Percentiles rank a stretch among this genome's conserved stretches.
phyloP scores from a whole-genome alignment of 2,797 vertebrate genomes.

The Enteromius treurensis region DNA sequence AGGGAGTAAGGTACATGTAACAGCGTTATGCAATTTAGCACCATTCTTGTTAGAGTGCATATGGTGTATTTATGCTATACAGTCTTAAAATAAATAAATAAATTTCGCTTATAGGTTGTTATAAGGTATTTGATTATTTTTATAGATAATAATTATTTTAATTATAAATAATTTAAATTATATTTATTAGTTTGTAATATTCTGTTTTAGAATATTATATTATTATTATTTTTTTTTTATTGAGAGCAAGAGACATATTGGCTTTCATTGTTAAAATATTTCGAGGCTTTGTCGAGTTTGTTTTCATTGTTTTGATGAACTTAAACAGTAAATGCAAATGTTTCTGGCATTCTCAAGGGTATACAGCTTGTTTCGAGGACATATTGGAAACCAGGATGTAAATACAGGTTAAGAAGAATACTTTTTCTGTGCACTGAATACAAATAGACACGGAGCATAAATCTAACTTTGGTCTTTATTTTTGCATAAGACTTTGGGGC shows the following conservation, averaged over 20 bases:
- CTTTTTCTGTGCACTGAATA: neutral
- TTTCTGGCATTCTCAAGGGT: neutral
- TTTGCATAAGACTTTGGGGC: neutral
- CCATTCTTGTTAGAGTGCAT: neutral
- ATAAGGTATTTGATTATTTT: too few relatives aligned
- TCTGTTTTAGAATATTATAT: neutral
- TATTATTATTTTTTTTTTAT: neutral
- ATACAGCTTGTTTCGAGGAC: neutral
- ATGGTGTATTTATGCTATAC: neutral
- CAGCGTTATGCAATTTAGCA: neutral
- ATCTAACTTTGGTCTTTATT: neutral
- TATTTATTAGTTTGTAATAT: neutral
- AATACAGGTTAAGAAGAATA: neutral
- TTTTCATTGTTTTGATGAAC: slow-evolving; percentile 28
- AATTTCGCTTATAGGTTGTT: too few relatives aligned
- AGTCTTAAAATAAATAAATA: neutral
- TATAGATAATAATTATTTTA: too few relatives aligned
- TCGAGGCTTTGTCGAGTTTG: neutral
- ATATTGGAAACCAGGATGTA: neutral
- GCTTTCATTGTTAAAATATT: neutral
- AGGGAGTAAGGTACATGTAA: too few relatives aligned
- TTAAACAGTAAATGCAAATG: neutral
- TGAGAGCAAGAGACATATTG: too few relatives aligned
- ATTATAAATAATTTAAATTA: too few relatives aligned
- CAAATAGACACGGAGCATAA: neutral